phyloP scores from a whole-genome alignment of 2,888 invertebrate species.

The Apantesis nais region DNA sequence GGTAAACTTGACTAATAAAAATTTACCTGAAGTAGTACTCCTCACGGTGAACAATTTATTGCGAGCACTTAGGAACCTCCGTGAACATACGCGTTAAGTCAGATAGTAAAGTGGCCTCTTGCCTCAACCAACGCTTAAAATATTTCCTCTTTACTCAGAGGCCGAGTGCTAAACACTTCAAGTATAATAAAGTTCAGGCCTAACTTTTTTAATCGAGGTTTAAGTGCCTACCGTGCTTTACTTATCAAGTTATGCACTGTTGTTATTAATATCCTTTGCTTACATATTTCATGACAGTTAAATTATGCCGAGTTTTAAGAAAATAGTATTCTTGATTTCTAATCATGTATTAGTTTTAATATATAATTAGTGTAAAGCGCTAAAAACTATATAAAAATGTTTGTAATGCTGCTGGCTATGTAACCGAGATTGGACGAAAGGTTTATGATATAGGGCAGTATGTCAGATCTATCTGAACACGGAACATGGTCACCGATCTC shows the following conservation, averaged over 20 bases:
- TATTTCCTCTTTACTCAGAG: constrained; percentile 41
- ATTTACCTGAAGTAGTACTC: constrained; percentile 72
- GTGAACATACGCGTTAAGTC: constrained; percentile 62
- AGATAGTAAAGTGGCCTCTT: constrained; percentile 60
- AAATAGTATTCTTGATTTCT: too few relatives aligned
- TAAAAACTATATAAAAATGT: background rate
- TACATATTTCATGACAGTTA: background rate
- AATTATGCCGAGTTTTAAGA: too few relatives aligned
- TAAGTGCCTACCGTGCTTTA: background rate
- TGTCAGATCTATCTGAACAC: background rate
- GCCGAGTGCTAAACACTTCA: constrained; percentile 29
- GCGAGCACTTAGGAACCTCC: constrained; percentile 73
- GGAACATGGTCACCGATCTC: background rate
- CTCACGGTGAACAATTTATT: constrained; percentile 72
- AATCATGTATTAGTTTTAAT: too few relatives aligned
- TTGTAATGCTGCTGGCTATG: background rate
- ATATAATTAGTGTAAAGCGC: background rate
- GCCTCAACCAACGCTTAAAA: constrained; percentile 55
- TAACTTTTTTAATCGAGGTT: constrained; percentile 10
- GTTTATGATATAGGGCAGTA: background rate
- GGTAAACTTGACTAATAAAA: constrained; percentile 68
- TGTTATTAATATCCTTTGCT: background rate
- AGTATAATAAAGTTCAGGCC: constrained; percentile 25
- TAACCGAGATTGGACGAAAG: background rate
- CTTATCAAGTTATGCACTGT: background rate